Evolutionary conservation across 2,888 invertebrate species (phyloP).

Genomic region (Melieria crassipennis): DNA sequence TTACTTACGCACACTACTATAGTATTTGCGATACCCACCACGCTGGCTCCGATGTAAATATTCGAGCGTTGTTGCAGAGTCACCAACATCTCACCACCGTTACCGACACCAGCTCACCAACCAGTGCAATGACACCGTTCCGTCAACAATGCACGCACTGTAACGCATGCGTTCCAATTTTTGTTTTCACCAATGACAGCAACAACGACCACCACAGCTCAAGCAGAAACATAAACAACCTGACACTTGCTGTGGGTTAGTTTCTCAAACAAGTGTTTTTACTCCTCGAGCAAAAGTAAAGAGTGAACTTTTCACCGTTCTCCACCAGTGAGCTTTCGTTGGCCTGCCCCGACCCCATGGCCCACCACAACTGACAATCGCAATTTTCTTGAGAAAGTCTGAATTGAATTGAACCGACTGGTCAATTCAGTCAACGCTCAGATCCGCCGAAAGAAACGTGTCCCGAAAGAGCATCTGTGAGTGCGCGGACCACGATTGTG

Average conservation of each 20-base stretch:
- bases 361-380: constrained; percentile 18
- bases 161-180: constrained; percentile 15
- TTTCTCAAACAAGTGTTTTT: constrained; percentile 54
- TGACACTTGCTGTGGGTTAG: too few species aligned
- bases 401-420: constrained; percentile 22
- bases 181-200: constrained; percentile 26
- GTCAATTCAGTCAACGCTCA: constrained; percentile 45
- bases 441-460: constrained; percentile 44
- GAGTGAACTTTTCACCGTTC: neutral
- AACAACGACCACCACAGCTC: constrained; percentile 21
- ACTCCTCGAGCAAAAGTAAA: constrained; percentile 1
- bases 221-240: constrained; percentile 25
- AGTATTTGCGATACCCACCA: neutral
- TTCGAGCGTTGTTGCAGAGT: neutral
- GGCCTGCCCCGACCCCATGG: neutral
- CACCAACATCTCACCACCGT: constrained; percentile 8
- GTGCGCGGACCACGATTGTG: too few species aligned
- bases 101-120: neutral
- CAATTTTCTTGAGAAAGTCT: constrained; percentile 36
- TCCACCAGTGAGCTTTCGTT: constrained; percentile 13
- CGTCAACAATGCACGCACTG: constrained; percentile 12
- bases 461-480: constrained; percentile 22
- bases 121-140: constrained; percentile 28
- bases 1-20: too few species aligned
- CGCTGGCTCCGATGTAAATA: neutral